Percentiles rank a stretch among this genome's conserved stretches.
Conservation (phyloP, 23 tunicate genomes). For the Styela clava region DNA sequence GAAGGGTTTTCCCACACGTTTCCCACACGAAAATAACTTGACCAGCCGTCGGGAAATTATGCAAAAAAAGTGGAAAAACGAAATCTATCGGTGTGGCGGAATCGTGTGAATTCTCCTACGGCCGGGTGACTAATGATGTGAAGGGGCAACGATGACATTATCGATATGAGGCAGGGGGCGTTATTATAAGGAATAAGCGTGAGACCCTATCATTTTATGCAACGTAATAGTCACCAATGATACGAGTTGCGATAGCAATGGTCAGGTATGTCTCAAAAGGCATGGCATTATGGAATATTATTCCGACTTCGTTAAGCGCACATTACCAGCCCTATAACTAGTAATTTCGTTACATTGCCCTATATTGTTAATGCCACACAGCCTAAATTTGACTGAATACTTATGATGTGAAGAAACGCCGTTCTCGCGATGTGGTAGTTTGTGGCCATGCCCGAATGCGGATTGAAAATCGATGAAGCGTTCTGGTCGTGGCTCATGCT, state of each 20-base stretch:
- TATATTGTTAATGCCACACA: not conserved
- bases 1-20: not conserved
- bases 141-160: not conserved
- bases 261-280: not conserved
- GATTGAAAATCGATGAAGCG: no score
- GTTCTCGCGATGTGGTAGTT: no score
- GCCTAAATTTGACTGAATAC: not conserved
- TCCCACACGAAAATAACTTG: not conserved
- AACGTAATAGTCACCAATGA: not conserved
- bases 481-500: no score
- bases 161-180: not conserved
- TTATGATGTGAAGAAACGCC: not conserved
- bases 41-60: not conserved
- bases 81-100: not conserved
- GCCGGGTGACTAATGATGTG: not conserved
- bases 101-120: not conserved
- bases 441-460: no score
- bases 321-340: not conserved
- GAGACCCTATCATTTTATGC: constrained; percentile 18
- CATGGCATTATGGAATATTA: not conserved
- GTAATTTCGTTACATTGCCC: not conserved
- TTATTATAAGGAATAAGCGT: constrained; percentile 3
- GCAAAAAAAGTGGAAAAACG: not conserved
- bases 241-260: not conserved
- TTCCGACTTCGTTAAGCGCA: not conserved